Evolutionary conservation across 2,113 vertebrate species (phyloP).

Genomic region (Gasterosteus aculeatus): DNA sequence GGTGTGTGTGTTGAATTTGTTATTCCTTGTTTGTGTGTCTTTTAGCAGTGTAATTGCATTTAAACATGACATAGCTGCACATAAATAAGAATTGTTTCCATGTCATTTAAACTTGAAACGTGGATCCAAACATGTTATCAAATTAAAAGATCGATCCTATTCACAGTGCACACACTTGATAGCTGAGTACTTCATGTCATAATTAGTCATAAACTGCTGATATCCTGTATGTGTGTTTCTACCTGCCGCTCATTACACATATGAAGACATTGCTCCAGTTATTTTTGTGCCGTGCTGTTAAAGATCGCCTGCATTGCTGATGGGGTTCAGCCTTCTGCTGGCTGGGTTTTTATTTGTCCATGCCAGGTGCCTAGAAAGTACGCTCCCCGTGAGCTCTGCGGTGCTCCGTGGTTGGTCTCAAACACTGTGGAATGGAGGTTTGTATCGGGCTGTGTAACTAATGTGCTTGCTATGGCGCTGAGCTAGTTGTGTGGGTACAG

Average conservation of each 20-base stretch:
- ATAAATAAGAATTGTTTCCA: not conserved
- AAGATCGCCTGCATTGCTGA: conserved; percentile 2
- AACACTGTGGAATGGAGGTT: not conserved
- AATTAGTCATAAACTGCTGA: not conserved
- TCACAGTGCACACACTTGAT: not conserved
- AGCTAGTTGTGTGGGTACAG: not conserved
- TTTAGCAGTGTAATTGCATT: not conserved
- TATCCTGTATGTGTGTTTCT: not conserved
- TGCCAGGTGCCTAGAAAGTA: not conserved
- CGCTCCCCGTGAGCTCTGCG: conserved; percentile 11
- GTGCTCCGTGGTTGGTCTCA: conserved; percentile 3
- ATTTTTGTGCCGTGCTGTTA: not conserved
- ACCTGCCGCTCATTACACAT: not conserved
- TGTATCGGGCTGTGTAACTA: not conserved
- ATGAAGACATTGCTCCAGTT: not conserved
- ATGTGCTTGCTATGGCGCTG: not conserved
- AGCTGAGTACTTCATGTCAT: not conserved
- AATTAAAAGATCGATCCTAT: no score
- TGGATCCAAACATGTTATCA: not conserved
- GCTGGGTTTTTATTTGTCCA: conserved; percentile 2
- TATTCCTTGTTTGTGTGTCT: not conserved
- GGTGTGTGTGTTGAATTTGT: not conserved
- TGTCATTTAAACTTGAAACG: not conserved
- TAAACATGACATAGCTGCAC: not conserved
- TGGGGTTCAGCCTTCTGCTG: not conserved